Percentiles rank a stretch among this genome's conserved stretches.
Evolutionary conservation across 2,888 invertebrate genomes (phyloP).

Genomic region (Coremacera marginata): DNA sequence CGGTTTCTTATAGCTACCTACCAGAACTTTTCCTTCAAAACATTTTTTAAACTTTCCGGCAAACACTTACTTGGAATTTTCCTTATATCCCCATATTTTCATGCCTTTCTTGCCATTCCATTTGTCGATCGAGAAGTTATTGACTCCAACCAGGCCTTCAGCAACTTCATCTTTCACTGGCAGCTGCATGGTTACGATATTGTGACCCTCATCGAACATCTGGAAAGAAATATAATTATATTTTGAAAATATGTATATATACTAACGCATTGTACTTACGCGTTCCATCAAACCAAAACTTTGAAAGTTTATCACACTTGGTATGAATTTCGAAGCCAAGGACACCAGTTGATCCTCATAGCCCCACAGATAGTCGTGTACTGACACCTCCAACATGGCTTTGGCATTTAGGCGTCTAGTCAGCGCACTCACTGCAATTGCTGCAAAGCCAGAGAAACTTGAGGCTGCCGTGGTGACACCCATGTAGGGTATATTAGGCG

Average conservation of each 20-base stretch:
- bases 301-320: conserved; percentile 84
- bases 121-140: conserved; percentile 72
- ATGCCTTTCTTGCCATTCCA: conserved; percentile 79
- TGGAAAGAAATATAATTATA: conserved; percentile 55
- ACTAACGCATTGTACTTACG: conserved; percentile 73
- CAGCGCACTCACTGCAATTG: conserved; percentile 74
- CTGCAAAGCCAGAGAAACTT: conserved; percentile 68
- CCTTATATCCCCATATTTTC: conserved; percentile 75
- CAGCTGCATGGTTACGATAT: conserved; percentile 72
- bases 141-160: conserved; percentile 51
- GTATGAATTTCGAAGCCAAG: conserved; percentile 78
- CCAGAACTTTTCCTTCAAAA: neutral
- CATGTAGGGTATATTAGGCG: conserved; percentile 81
- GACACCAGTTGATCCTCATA: conserved; percentile 81
- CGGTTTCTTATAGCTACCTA: neutral
- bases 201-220: conserved; percentile 76
- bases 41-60: neutral
- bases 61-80: conserved; percentile 58
- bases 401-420: conserved; percentile 72
- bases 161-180: conserved; percentile 59
- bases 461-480: conserved; percentile 65
- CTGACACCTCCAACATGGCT: conserved; percentile 74
- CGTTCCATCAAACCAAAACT: conserved; percentile 85
- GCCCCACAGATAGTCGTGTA: conserved; percentile 84
- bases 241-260: neutral